Evolutionary conservation across 2,113 vertebrate genomes (phyloP), one percentile per base, ranked within the genome.

Genomic region (Gnathonemus echidnorhynchus): DNA sequence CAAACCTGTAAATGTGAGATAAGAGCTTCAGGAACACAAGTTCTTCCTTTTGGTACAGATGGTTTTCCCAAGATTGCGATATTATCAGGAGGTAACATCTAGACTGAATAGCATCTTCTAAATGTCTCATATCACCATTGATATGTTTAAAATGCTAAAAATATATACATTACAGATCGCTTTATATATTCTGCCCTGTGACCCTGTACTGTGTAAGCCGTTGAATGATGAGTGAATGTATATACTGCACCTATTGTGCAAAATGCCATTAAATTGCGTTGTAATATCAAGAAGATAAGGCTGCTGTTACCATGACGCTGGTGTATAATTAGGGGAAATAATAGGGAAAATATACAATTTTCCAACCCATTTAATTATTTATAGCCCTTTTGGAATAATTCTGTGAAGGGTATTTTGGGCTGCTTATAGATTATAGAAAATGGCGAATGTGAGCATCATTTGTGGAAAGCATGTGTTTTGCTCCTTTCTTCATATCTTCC

Each of bases 331-430:
- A 50, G 24, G 48, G 84, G 48, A 86, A 48, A n/a, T 50, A 27
- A 80, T 42, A 39, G 74, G 62, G 17, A 39, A 80, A 42, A 80
- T 80, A 80, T 42, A 35, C 74, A 19, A 19, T 80, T 80, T 80
- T 80, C 74, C 35, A 80, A n/a, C 35, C 74, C 15, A 80, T 80
- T 80, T 80, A 80, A 80, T 80, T 80, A 80, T 80, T 80, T 80
- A 42, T 42, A 42, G 74, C 5, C 11, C 35, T 80, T 70, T 80
- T 80, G 35, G 5, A 80, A 42, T 42, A 80, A 80, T 80, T 80
- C 35, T 80, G 35, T 80, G 39, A 80, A 19, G 74, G 15, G 35
- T 77, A 39, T 39, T 77, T 77, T 35, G 15, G 13, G 35, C 35
- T 80, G 31, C 74, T 6, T 17, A 80, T 35, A 49, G 46, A 27